Base-by-base conservation (phyloP, 2,888 invertebrate species). In the Tillus elongatus region DNA sequence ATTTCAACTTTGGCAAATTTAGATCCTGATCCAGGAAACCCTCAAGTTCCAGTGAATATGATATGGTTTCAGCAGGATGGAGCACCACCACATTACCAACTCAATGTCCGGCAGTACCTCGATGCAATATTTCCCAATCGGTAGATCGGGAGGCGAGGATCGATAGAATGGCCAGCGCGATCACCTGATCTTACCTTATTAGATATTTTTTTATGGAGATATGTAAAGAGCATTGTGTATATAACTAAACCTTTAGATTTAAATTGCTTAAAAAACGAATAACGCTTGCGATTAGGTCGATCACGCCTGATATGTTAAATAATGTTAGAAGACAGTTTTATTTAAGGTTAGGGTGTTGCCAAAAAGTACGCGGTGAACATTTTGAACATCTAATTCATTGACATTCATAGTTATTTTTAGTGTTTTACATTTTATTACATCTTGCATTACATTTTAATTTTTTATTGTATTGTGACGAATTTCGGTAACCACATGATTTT, bases 151-250 rank as follows among this genome's bases (percentile, higher is more conserved):
- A 8, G 24, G n/a, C 24, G 24, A 19, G 24, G 24, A 8, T 6
- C 24, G n/a, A n/a, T 19, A 19, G 24, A 19, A 19, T 19, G 24
- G 24, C 24, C n/a, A 8, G 24, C 24, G n/a, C 6, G 24, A 19
- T 19, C 24, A 8, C 24, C 24, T 19, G 24, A 19, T 19, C n/a
- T 19, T 8, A 19, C 24, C 6, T n/a, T n/a, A 8, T n/a, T 19
- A 8, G 24, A 19, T 19, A 8, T 19, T 6, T 19, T 19, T 19
- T 19, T n/a, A 19, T 19, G 24, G 24, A n/a, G 24, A 19, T 19
- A n/a, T n/a, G n/a, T n/a, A n/a, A n/a, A n/a, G n/a, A n/a, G n/a
- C n/a, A n/a, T n/a, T n/a, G n/a, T n/a, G n/a, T n/a, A n/a, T n/a
- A n/a, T n/a, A n/a, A n/a, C n/a, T n/a, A n/a, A n/a, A n/a, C n/a